These are phyloP conservation scores for Agrotis clavis DNA, from an alignment of 2,888 invertebrate species.

Conservation along the genomic window DNA sequence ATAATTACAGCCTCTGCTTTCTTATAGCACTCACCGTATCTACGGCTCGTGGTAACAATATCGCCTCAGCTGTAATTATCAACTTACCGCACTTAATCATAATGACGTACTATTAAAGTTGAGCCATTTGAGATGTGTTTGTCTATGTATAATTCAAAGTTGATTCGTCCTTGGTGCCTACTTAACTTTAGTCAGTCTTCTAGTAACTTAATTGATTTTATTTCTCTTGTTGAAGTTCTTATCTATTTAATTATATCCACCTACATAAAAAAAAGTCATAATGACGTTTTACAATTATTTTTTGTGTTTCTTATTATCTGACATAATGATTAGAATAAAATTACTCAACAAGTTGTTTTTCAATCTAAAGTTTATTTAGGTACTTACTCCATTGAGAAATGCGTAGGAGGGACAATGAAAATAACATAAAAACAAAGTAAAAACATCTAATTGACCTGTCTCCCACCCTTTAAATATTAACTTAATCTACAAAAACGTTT, in stretches of 20 bases:
- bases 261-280: neutral
- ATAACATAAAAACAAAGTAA: neutral
- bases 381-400: neutral
- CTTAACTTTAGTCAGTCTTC: neutral
- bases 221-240: neutral
- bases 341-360: neutral
- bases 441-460: conserved; percentile 13
- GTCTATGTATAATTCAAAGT: neutral
- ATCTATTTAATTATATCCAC: neutral
- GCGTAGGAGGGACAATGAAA: neutral
- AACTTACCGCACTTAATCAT: too few relatives aligned
- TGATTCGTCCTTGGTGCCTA: conserved; percentile 2
- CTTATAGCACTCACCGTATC: too few relatives aligned
- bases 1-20: too few relatives aligned
- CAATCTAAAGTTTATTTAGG: too few relatives aligned
- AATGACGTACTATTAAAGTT: too few relatives aligned
- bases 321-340: neutral
- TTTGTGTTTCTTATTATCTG: neutral
- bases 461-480: neutral
- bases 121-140: conserved; percentile 2
- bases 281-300: neutral
- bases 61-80: too few relatives aligned
- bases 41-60: too few relatives aligned
- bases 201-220: neutral
- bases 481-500: conserved; percentile 7